Base-by-base conservation (phyloP, 2,888 invertebrate genomes). In the Lypha dubia region DNA sequence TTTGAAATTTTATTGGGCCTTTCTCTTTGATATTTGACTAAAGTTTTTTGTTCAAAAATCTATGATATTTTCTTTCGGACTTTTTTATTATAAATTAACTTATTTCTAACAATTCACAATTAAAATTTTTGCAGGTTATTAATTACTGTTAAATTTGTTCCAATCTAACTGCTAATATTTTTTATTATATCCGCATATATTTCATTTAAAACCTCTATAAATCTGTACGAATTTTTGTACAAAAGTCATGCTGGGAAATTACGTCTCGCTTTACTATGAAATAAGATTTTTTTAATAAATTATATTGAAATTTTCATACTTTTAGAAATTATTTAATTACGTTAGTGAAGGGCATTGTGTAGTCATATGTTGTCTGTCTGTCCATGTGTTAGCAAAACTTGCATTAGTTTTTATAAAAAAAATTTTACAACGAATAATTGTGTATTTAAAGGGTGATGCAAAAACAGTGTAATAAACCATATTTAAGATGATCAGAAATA, bases 371-470 rank as follows among this genome's bases (percentile, higher is more conserved):
- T n/a, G 17, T 24, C 22, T 28, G 58, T 51, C 60, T 44, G 62
- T 62, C 53, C 35, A n/a, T 51, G 35, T 67, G 41, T 75, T 68
- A 68, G 53, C 13, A 60, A 62, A 80, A 44, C 67, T 60, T 60
- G 67, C 74, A 81, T 75, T 81, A 81, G 80, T 67, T 80, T 51
- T 44, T 63, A 24, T 20, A 68, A 24, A 44, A 46, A 24, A 35
- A 17, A n/a, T n/a, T n/a, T n/a, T n/a, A n/a, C n/a, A 32, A 17
- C 49, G 20, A 49, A 73, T 32, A 22, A 28, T 46, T 32, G 13
- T 17, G 17, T 51, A 22, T 2, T 46, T 28, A 68, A 53, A 68
- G 68, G 38, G 56, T 73, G 46, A 2, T 3, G 3, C 73, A 35
- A 32, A 5, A 58, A 58, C 0, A 13, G 17, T 46, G 1, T 7